Conservation (phyloP, 2,888 invertebrate genomes). For the Lymantria monacha region DNA sequence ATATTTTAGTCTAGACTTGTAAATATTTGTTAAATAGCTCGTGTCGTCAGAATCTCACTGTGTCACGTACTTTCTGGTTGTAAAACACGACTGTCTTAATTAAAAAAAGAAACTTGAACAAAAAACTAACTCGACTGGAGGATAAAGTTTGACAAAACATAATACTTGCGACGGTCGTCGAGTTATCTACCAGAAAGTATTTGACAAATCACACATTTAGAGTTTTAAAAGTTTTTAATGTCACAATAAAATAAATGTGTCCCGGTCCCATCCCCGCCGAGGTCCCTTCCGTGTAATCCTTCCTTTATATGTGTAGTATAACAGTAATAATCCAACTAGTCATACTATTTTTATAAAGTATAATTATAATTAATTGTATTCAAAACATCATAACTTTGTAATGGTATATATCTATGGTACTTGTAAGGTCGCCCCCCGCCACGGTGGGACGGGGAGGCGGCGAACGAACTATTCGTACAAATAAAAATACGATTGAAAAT, state of each 20-base stretch:
- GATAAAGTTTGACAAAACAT: background rate
- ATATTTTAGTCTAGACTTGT: constrained; percentile 53
- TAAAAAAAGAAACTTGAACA: background rate
- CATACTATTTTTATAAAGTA: constrained; percentile 57
- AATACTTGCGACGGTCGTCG: background rate
- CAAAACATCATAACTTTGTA: constrained; percentile 30
- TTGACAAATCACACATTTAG: constrained; percentile 41
- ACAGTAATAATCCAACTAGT: constrained; percentile 49
- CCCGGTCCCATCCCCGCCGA: constrained; percentile 43
- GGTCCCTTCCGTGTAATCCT: constrained; percentile 36
- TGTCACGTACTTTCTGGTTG: constrained; percentile 5
- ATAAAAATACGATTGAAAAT: constrained; percentile 77
- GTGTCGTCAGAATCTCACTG: constrained; percentile 28
- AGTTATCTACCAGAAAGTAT: constrained; percentile 10
- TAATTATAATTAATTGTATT: constrained; percentile 24
- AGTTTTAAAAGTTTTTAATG: constrained; percentile 53
- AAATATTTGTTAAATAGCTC: constrained; percentile 50
- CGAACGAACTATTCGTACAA: constrained; percentile 49
- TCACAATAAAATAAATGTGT: constrained; percentile 46
- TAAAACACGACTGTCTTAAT: background rate
- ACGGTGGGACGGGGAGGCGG: constrained; percentile 24
- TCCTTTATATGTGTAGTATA: constrained; percentile 28
- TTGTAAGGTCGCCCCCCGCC: constrained; percentile 20
- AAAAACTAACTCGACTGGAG: background rate
- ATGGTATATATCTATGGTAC: constrained; percentile 4